Evolutionary conservation across 1,140 invertebrate species (phyloP).

Genomic region (Medauroidea extradentata): DNA sequence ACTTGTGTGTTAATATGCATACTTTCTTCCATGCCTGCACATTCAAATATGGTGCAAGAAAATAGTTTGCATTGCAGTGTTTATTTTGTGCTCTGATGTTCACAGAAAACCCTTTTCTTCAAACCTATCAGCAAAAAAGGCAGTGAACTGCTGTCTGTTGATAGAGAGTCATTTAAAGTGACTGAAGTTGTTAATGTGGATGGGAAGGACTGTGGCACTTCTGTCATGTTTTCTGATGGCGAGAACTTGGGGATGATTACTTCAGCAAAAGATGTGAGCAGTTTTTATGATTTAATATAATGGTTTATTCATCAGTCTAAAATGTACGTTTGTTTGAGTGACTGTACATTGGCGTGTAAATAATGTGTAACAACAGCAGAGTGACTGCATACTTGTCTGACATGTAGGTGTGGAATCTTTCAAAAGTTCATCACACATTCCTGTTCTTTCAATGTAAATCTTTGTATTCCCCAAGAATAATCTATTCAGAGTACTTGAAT

Average conservation of each 20-base stretch:
- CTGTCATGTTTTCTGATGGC: constrained; percentile 82
- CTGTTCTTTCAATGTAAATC: no score
- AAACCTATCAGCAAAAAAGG: constrained; percentile 32
- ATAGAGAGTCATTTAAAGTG: constrained; percentile 44
- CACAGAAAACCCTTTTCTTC: constrained; percentile 54
- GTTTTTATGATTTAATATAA: no score
- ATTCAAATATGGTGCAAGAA: neutral
- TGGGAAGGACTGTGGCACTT: constrained; percentile 55
- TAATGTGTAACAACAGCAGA: no score
- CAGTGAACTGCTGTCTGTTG: constrained; percentile 42
- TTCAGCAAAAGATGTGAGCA: constrained; percentile 71
- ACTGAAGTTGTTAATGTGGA: constrained; percentile 53
- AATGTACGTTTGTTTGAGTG: no score
- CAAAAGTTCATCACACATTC: no score
- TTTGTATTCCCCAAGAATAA: no score
- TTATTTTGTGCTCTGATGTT: constrained; percentile 8
- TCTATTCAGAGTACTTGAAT: no score
- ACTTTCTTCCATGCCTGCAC: neutral
- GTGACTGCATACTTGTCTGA: no score
- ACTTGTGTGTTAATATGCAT: neutral
- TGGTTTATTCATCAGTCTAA: no score
- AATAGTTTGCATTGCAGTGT: neutral
- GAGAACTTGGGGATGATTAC: constrained; percentile 74
- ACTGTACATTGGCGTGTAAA: no score
- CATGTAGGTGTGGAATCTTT: no score